Base-by-base conservation (phyloP, 1,140 invertebrate genomes). In the Tetragonula clypearis region DNA sequence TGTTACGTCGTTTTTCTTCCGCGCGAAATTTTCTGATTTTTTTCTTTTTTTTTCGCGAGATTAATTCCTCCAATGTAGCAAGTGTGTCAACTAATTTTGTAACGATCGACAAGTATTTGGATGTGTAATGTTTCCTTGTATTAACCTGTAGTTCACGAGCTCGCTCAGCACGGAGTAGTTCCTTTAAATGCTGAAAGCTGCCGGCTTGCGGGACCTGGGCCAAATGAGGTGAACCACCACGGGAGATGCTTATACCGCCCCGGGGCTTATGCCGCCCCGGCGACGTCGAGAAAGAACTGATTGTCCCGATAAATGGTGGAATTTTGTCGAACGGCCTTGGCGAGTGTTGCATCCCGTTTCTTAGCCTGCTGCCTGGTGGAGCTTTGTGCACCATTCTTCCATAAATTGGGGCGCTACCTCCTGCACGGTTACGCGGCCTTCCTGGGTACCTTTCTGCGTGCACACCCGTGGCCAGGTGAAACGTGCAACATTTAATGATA, bases 161-260 rank as follows among this genome's bases (percentile, higher is more conserved):
- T n/a, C 96, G 93, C 90, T 97, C 96, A 11, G 94, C 95, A 84
- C 95, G 95, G 73, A 97, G 96, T 11, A 97, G 91, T 78, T 96
- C 96, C 89, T 96, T 96, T 0, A 96, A 91, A 81, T 96, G 96
- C 85, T 97, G 96, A 92, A 97, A 97, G 81, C 96, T 96, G 17
- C 96, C 96, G 26, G 95, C 93, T 82, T 96, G 96, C n/a, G 96
- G 95, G 74, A 95, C 91, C 41, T 93, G 41, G 41, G 6, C 41
- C 41, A 49, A 49, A 49, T 49, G 91, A 55, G 92, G 80, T 6
- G 80, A 87, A 53, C 93, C 92, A 12, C 91, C 92, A 19, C 94
- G 92, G 80, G 92, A 93, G 76, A 75, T 92, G 49, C 89, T 91
- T 79, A 83, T 23, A 21, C 84, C 87, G 91, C 79, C 92, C 86